Evolutionary conservation across 2,113 vertebrate species (phyloP), one percentile per base, ranked within the genome.

Genomic region (Psittacula cyanocephala): DNA sequence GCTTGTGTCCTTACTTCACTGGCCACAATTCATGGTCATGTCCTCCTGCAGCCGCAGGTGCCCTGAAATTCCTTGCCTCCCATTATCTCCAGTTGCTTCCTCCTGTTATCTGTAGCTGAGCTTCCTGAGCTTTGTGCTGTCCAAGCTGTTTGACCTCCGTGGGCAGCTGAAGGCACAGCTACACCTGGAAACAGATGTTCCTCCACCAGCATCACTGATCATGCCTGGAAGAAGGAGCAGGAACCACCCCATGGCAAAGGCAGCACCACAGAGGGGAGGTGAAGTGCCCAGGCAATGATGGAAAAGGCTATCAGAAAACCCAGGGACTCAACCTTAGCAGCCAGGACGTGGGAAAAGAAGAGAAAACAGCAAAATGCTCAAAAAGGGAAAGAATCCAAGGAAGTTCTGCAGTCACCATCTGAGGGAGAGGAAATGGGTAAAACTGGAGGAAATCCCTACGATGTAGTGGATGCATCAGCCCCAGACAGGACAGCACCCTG

Each of bases 1-100:
- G 5, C 27, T 76, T 39, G 57, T 35, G 13, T 35, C 57, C 57
- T 35, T 35, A 33, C 57, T 20, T 33, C 57, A 20, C 2, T 24
- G 6, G 22, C 33, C 57, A 59, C 57, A 35, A 43, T 53, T 82
- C 44, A 47, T 14, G 70, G 41, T 29, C 27, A 29, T 47, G 9
- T 59, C 46, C 31, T 44, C 39, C 63, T 43, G 12, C 6, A 37
- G 74, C 55, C n/a, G 60, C 64, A 72, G 47, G 50, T 28, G 6
- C 43, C 37, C 39, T 23, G 52, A 33, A 22, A 41, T 53, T 69
- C 68, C 25, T 69, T 64, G 16, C 28, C 80, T 41, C 2, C 0
- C 57, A 3, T 22, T 39, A 2, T 24, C 12, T 75, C 44, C 52
- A 31, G 19, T 50, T 0, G 0, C 43, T 35, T n/a, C 43, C 47